Evolutionary conservation across 2,797 vertebrate species (phyloP).

Genomic region (Orientallactaga sibirica): DNA sequence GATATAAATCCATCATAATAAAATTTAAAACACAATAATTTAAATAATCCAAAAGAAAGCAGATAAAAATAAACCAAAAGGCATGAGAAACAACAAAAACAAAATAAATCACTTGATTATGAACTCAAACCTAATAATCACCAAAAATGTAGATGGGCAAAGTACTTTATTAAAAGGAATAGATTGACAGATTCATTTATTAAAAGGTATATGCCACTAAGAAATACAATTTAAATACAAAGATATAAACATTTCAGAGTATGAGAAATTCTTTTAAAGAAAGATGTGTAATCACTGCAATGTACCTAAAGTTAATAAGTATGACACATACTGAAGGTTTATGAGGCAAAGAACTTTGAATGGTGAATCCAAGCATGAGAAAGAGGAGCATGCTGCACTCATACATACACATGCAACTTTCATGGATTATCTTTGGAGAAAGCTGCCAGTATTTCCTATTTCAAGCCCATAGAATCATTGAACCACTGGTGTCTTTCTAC

Average conservation of each 20-base stretch:
- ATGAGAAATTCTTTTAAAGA: neutral
- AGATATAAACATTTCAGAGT: neutral
- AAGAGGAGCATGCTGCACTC: neutral
- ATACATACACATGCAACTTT: neutral
- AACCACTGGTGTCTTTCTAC: slow-evolving; percentile 52
- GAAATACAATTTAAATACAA: neutral
- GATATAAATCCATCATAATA: neutral
- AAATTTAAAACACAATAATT: neutral
- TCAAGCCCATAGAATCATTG: slow-evolving; percentile 43
- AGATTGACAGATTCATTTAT: neutral
- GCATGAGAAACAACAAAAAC: too few relatives aligned
- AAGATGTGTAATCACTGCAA: neutral
- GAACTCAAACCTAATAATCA: neutral
- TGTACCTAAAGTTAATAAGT: slow-evolving; percentile 55
- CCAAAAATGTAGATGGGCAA: neutral
- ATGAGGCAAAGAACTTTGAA: slow-evolving; percentile 31
- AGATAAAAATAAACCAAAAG: neutral
- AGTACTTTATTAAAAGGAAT: neutral
- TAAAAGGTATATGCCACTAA: neutral
- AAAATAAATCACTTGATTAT: neutral
- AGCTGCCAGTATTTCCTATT: slow-evolving; percentile 42
- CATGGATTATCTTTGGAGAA: slow-evolving; percentile 42
- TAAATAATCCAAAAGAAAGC: neutral
- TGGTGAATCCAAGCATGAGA: neutral
- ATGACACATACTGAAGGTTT: neutral